Evolutionary conservation across 2,797 vertebrate species (phyloP), one percentile per base, ranked within the genome.

Genomic region (Arctocebus calabarensis): DNA sequence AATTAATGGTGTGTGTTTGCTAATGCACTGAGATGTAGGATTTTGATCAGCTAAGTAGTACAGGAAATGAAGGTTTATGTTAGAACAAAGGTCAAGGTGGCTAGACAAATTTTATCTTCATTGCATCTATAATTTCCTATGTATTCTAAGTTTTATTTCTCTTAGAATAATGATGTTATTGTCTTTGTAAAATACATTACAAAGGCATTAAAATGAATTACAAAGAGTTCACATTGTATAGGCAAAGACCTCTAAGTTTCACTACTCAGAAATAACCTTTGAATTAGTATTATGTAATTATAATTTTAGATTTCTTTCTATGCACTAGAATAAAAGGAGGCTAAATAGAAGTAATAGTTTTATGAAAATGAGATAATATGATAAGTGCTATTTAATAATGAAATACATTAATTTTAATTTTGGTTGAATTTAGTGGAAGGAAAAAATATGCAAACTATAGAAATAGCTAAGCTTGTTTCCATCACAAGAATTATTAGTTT

Each of bases 261-360:
- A 92, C 12, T 23, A 59, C 13, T n/a, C 55, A 88, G 75, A 90
- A 94, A 94, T 90, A 79, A 83, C 19, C 37, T 71, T 23, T 89
- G 23, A 52, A n/a, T 82, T 95, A 85, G 85, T n/a, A 55, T 79
- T 87, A 90, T n/a, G 4, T 59, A 96, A 94, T 84, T 90, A 78
- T 61, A 95, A 95, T 75, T 85, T 93, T 48, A 89, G 37, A 88
- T 88, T 94, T 94, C 59, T 89, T 96, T 91, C 23, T 59, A 17
- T 82, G 45, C 23, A 74, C 29, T 82, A 16, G 82, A 90, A 92
- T 64, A 43, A 92, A 77, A 89, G 22, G 85, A 61, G 68, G 4
- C 25, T 85, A 73, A 19, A 17, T 23, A 89, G 83, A 73, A 92
- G 96, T 83, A 86, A 61, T 68, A 85, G 29, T n/a, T 93, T 87